Evolutionary conservation across 1,140 invertebrate genomes (phyloP).

Genomic region (Monomorium pharaonis): DNA sequence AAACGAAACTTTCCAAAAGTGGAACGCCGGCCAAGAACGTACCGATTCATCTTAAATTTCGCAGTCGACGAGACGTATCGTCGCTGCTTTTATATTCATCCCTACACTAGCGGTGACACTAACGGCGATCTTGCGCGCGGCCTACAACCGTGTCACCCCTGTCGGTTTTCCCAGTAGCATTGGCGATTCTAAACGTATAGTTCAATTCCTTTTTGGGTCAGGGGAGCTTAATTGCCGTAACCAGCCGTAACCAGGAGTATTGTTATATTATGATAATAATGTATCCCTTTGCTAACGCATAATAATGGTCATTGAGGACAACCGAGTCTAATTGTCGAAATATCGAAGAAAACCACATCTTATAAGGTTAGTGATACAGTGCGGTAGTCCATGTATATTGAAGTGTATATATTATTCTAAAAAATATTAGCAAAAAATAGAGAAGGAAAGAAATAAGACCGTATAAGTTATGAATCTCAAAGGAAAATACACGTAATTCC

Average conservation of each 20-base stretch:
- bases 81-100: constrained; percentile 55
- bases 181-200: constrained; percentile 39
- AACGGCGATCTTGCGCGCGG: constrained; percentile 37
- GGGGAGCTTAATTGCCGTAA: constrained; percentile 62
- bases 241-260: constrained; percentile 39
- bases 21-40: constrained; percentile 56
- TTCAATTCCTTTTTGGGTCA: constrained; percentile 52
- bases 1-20: constrained; percentile 68
- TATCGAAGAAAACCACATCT: background rate
- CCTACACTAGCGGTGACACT: constrained; percentile 30
- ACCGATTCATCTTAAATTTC: constrained; percentile 53
- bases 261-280: constrained; percentile 3
- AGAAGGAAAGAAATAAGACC: background rate
- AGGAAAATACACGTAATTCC: background rate
- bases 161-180: constrained; percentile 39
- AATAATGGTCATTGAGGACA: constrained; percentile 24
- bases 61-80: constrained; percentile 48
- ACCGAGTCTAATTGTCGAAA: constrained; percentile 3
- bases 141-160: constrained; percentile 23
- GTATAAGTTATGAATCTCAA: background rate
- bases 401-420: background rate
- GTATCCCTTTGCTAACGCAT: background rate
- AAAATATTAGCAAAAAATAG: background rate
- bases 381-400: background rate
- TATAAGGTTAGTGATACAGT: background rate